Percentiles rank a stretch among this genome's conserved stretches.
Evolutionary conservation across 2,888 invertebrate genomes (phyloP).

Genomic region (Ryuthela nishihirai): DNA sequence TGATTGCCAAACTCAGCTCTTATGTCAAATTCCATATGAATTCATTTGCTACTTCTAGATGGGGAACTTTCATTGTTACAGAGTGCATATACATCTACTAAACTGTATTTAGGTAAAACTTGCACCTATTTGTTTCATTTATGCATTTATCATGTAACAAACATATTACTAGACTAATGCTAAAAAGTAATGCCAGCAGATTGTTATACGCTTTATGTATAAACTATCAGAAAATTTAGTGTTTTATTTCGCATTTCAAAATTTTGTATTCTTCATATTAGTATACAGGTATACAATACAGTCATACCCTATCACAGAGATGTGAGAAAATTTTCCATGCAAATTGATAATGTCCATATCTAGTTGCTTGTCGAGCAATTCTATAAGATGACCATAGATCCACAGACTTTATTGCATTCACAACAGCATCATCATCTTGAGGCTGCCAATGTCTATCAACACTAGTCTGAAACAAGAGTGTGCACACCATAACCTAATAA

Average conservation of each 20-base stretch:
- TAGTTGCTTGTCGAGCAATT: slow-evolving; percentile 77
- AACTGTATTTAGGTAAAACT: too few species aligned
- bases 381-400: slow-evolving; percentile 82
- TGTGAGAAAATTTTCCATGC: slow-evolving; percentile 63
- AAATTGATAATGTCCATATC: slow-evolving; percentile 74
- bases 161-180: too few species aligned
- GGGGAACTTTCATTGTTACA: too few species aligned
- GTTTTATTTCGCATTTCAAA: slow-evolving; percentile 9
- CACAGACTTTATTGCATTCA: slow-evolving; percentile 57
- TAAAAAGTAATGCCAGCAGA: slow-evolving; percentile 1
- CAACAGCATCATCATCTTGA: slow-evolving; percentile 58
- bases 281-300: too few species aligned
- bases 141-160: too few species aligned
- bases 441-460: slow-evolving; percentile 66
- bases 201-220: neutral
- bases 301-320: slow-evolving; percentile 56
- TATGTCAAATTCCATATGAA: too few species aligned
- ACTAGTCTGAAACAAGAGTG: slow-evolving; percentile 75
- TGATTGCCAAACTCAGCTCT: too few species aligned
- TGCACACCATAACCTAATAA: slow-evolving; percentile 62
- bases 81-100: too few species aligned
- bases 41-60: too few species aligned
- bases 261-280: slow-evolving; percentile 3
- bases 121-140: too few species aligned
- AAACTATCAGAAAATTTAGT: slow-evolving; percentile 10